Conservation (phyloP, 2,113 vertebrate species). For the Etia nguti region DNA sequence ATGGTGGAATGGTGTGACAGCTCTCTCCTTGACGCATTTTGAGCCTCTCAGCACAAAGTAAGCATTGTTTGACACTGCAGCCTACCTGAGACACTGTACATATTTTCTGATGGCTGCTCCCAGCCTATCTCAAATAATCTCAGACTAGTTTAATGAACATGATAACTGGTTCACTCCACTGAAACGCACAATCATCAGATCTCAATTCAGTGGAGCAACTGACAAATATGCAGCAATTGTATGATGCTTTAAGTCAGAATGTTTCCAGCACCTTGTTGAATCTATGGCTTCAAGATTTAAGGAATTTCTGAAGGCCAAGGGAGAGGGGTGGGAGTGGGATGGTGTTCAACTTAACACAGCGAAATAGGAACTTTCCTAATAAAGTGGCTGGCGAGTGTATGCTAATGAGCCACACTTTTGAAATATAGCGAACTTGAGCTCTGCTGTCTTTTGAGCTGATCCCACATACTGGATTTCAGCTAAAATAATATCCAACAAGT, state of each 20-base stretch:
- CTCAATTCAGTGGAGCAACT: neutral
- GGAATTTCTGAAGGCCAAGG: neutral
- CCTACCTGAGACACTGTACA: neutral
- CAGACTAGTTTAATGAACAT: neutral
- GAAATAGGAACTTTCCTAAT: neutral
- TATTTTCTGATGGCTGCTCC: neutral
- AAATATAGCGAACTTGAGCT: neutral
- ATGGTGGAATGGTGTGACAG: too few relatives aligned
- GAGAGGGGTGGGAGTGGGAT: neutral
- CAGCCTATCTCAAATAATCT: neutral
- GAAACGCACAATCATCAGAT: neutral
- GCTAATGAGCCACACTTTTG: neutral
- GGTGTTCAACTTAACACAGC: neutral
- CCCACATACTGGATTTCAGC: neutral
- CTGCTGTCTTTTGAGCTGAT: neutral
- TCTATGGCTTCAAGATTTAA: neutral
- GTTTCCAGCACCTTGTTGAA: neutral
- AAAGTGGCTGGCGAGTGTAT: neutral
- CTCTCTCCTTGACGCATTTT: too few relatives aligned
- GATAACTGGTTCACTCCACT: neutral
- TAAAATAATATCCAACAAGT: neutral
- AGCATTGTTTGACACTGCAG: neutral
- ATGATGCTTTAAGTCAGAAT: neutral
- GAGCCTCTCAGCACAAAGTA: neutral
- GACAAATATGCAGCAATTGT: neutral